Evolutionary conservation across 2,113 vertebrate species (phyloP).

Genomic region (Dicaeum eximium): DNA sequence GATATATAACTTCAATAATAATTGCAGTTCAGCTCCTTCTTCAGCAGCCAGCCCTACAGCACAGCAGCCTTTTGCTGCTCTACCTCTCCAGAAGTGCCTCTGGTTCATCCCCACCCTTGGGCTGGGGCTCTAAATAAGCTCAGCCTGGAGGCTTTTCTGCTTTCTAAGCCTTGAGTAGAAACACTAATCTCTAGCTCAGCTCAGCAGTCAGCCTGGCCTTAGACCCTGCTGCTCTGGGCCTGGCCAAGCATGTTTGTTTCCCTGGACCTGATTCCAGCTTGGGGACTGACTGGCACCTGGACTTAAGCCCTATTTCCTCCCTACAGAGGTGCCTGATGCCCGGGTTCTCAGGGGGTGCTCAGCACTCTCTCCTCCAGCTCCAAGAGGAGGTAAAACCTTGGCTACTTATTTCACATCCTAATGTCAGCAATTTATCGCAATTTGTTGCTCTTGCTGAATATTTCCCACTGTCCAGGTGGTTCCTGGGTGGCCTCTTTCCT

Average conservation of each 20-base stretch:
- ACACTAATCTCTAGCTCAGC: rapidly evolving
- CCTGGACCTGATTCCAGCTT: background rate
- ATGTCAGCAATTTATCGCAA: rapidly evolving
- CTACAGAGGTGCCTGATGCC: rapidly evolving
- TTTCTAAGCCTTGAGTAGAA: rapidly evolving
- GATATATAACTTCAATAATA: rapidly evolving
- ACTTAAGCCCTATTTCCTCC: rapidly evolving
- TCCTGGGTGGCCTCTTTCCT: background rate
- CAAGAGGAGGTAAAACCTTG: background rate
- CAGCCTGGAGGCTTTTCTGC: rapidly evolving
- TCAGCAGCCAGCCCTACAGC: rapidly evolving
- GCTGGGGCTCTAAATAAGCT: background rate
- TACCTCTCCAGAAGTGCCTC: rapidly evolving
- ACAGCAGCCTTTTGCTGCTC: rapidly evolving
- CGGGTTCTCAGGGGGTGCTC: background rate
- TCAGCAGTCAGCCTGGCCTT: rapidly evolving
- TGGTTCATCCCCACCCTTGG: background rate
- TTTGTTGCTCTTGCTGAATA: background rate
- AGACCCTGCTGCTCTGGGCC: background rate
- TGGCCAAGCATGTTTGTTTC: rapidly evolving
- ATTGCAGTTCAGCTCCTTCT: rapidly evolving
- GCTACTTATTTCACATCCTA: rapidly evolving
- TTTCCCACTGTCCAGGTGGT: rapidly evolving
- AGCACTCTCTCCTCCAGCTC: background rate
- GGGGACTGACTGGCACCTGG: rapidly evolving